A percentile compares a stretch with the other conserved stretches of the same genome.
These are phyloP conservation scores for Sarcophaga peregrina DNA, from an alignment of 1,140 invertebrate species.

Conservation along the genomic window DNA sequence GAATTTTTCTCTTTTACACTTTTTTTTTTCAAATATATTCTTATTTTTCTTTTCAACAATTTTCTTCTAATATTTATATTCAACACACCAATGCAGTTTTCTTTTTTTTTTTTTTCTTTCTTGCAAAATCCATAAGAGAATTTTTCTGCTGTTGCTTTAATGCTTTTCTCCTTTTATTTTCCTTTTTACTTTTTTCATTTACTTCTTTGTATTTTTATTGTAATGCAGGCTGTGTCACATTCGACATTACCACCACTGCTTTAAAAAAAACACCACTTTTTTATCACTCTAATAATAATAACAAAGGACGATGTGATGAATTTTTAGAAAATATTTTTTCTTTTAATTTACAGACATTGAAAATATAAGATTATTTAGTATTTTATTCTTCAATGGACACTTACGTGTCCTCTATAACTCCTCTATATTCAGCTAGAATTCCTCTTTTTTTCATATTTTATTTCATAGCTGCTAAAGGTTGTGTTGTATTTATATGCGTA, in stretches of 20 bases:
- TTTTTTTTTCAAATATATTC: neutral
- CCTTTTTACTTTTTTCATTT: neutral
- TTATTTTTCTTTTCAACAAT: neutral
- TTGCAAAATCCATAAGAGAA: conserved; percentile 6
- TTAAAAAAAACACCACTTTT: conserved; percentile 4
- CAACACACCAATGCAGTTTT: conserved; percentile 28
- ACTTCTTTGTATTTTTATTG: neutral
- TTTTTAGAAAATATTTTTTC: neutral
- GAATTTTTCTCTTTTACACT: neutral
- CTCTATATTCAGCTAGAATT: neutral
- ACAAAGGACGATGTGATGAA: neutral
- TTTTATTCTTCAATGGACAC: neutral
- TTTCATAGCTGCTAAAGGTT: neutral
- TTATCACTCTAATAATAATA: conserved; percentile 8
- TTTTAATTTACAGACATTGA: neutral
- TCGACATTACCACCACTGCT: neutral
- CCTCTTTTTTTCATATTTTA: neutral
- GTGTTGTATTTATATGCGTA: neutral
- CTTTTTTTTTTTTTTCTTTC: conserved; percentile 7
- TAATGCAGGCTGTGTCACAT: conserved; percentile 6
- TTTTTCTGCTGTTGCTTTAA: neutral
- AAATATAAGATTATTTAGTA: neutral
- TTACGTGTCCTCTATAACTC: conserved; percentile 6
- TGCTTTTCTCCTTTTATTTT: neutral
- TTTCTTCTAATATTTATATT: conserved; percentile 19